Evolutionary conservation across 2,888 invertebrate genomes (phyloP), one percentile per base, ranked within the genome.

Genomic region (Acanthoscelides obtectus): DNA sequence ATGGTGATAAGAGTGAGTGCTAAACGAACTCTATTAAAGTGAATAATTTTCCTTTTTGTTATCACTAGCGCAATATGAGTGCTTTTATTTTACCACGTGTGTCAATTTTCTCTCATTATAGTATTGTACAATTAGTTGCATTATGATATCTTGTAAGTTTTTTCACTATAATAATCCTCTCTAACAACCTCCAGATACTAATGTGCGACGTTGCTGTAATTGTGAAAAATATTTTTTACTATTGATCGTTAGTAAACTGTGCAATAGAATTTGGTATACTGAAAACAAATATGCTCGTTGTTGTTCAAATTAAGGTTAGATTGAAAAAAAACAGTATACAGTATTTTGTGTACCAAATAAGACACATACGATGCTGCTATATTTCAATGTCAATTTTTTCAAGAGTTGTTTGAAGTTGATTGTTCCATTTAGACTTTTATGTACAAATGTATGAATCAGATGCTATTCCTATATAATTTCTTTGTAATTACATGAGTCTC

Each of bases 1-100:
- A 78, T 76, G 74, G 73, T 22, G 22, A 22, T 66, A 66, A 22
- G 21, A 3, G 45, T 45, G 12, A 45, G 45, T 45, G 45, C 45
- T 45, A 45, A 45, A 45, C 5, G 45, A 45, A 45, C 45, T 45
- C 45, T 45, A 45, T 45, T 12, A 45, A 45, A 12, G 45, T 45
- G 45, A n/a, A 45, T 45, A 45, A 45, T 12, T 12, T 12, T 12
- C 5, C 3, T 1, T 45, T 45, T 45, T 45, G 12, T 45, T 45
- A 45, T 45, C 45, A 12, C 45, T 45, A 45, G 45, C 8, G 25
- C 25, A 25, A 25, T 45, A 45, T 45, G 17, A 1, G 12, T 12
- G 45, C 17, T 6, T 25, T 45, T 45, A 45, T 45, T 45, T 4
- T 12, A 45, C 45, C 45, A 45, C 45, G 45, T 45, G 45, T 45